Percentiles rank a stretch among this genome's conserved stretches.
phyloP scores from a whole-genome alignment of 2,888 invertebrate genomes.

The Polydrusus pterygomalis region DNA sequence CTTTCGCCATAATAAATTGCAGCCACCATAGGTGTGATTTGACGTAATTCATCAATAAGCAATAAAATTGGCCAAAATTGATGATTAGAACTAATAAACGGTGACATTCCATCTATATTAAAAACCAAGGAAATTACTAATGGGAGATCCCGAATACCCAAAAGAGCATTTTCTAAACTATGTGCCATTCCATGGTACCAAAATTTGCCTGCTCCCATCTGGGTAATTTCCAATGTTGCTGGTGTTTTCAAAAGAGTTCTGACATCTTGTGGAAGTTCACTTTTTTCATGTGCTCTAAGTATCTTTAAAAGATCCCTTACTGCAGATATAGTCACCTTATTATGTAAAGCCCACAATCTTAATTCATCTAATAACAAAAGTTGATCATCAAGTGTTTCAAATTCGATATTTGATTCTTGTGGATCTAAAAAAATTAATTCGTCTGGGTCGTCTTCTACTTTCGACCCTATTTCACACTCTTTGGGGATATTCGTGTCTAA shows the following conservation, averaged over 20 bases:
- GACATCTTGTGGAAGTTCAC: conserved; percentile 45
- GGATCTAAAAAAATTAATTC: too few relatives aligned
- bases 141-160: conserved; percentile 34
- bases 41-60: conserved; percentile 17
- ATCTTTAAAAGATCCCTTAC: conserved; percentile 34
- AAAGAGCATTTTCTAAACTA: conserved; percentile 24
- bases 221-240: conserved; percentile 34
- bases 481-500: too few relatives aligned
- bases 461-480: too few relatives aligned
- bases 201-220: conserved; percentile 44
- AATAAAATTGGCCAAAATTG: conserved; percentile 44
- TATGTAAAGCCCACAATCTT: too few relatives aligned
- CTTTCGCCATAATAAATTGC: conserved; percentile 20
- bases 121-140: conserved; percentile 32
- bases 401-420: too few relatives aligned
- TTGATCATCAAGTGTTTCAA: too few relatives aligned
- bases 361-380: too few relatives aligned
- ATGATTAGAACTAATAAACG: conserved; percentile 27
- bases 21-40: not conserved
- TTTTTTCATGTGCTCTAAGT: conserved; percentile 15
- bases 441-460: too few relatives aligned
- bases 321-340: conserved; percentile 1
- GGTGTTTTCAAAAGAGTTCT: conserved; percentile 53
- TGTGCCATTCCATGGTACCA: conserved; percentile 54
- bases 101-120: conserved; percentile 44